Base-by-base conservation (phyloP, 2,113 vertebrate genomes). In the Numenius arquata region DNA sequence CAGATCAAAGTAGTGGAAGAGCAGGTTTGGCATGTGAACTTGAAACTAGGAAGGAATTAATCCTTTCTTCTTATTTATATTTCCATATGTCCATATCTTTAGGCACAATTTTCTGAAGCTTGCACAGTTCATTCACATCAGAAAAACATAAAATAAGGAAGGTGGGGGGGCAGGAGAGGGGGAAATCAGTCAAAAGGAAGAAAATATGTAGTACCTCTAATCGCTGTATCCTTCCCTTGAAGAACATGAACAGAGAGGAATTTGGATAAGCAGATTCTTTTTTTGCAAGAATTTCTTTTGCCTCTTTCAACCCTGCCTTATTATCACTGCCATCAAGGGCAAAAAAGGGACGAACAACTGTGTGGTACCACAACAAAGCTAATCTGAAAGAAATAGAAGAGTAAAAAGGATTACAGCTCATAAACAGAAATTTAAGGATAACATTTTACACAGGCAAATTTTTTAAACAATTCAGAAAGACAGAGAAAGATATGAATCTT, bases 171-270 rank as follows among this genome's bases (percentile, higher is more conserved):
- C 6, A 48, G 20, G 21, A 48, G 47, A 48, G 45, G 12, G 11
- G 73, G 66, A 52, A 66, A 67, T 61, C 23, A 29, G 83, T 66
- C 63, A 67, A 58, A 86, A 75, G 15, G 38, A 55, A 45, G 34
- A 80, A 96, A 96, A 53, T 0, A 63, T 12, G 48, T 71, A 66
- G 9, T 98, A 99, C 99, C 99, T 99, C 99, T 91, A 99, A 97
- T 96, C 99, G 98, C 76, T 99, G 99, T 93, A 99, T 99, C 75
- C 99, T 98, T 96, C 99, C 99, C 95, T 99, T 99, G 96, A 99
- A 99, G 98, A 99, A 99, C 98, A 99, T 99, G 95, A 99, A 99
- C 88, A 99, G 98, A 79, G 99, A 99, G 16, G 99, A 99, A 98
- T 99, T 99, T 61, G 99, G 99, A 95, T 99, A 99, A 89, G 99